Conservation (phyloP, 2,113 vertebrate species). For the Hoplias malabaricus region DNA sequence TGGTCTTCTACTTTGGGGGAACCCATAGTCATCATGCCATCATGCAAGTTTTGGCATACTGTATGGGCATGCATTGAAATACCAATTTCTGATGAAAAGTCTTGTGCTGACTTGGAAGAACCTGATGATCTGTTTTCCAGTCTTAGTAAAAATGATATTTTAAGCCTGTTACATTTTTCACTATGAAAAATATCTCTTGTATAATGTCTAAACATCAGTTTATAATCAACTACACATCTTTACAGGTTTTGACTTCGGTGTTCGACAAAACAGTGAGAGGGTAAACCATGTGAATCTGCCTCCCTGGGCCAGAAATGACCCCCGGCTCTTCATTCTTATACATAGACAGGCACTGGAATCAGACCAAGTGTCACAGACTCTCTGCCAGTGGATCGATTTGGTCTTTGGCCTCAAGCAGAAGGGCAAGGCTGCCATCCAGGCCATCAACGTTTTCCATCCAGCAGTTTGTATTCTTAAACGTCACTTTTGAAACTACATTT, state of each 20-base stretch:
- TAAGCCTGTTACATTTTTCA: no score
- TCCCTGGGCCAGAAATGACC: constrained; percentile 94
- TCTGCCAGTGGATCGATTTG: constrained; percentile 97
- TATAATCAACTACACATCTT: neutral
- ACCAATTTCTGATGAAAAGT: no score
- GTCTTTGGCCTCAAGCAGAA: constrained; percentile 98
- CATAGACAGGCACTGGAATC: constrained; percentile 96
- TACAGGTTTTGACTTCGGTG: constrained; percentile 95
- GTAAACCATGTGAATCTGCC: constrained; percentile 97
- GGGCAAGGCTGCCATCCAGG: constrained; percentile 93
- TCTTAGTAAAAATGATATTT: no score
- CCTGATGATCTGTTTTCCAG: no score
- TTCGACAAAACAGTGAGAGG: constrained; percentile 94
- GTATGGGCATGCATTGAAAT: no score
- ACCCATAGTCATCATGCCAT: no score
- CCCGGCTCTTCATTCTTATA: constrained; percentile 93
- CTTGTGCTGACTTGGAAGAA: no score
- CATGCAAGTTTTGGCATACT: no score
- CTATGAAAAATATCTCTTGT: no score
- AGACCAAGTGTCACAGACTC: constrained; percentile 92
- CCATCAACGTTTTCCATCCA: constrained; percentile 98
- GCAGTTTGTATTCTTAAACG: constrained; percentile 77
- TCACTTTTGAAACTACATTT: neutral
- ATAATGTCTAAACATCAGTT: no score
- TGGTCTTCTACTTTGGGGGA: no score